Percentiles rank a stretch among this genome's conserved stretches.
These are phyloP conservation scores for Thecocarcelia acutangulata DNA, from an alignment of 2,888 invertebrate species.

Conservation along the genomic window DNA sequence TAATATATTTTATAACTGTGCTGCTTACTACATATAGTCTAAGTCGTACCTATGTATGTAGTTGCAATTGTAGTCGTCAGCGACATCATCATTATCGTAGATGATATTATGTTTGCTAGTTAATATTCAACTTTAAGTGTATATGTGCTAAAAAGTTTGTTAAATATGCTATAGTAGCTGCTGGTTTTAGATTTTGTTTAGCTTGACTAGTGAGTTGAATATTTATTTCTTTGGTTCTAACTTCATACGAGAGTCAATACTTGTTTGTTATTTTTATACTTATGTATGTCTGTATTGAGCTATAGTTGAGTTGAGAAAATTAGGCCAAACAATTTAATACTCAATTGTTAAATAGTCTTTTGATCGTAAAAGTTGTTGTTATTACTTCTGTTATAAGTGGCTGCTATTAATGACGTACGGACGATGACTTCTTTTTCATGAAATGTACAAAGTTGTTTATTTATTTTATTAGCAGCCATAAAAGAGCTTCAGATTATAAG, in stretches of 20 bases:
- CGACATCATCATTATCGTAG: conserved; percentile 36
- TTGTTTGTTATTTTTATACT: neutral
- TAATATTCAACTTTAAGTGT: neutral
- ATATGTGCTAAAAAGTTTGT: conserved; percentile 49
- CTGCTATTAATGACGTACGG: conserved; percentile 16
- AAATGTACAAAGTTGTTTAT: conserved; percentile 42
- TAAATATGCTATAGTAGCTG: conserved; percentile 51
- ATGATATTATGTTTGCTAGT: conserved; percentile 33
- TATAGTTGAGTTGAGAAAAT: conserved; percentile 60
- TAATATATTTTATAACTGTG: conserved; percentile 33
- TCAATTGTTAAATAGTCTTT: conserved; percentile 51
- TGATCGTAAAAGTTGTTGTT: neutral
- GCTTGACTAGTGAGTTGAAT: conserved; percentile 3
- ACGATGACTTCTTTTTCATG: neutral
- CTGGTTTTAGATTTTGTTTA: conserved; percentile 54
- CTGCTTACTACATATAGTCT: too few relatives aligned
- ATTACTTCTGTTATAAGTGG: too few relatives aligned
- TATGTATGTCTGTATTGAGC: neutral
- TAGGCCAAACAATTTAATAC: conserved; percentile 67
- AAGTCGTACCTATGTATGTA: conserved; percentile 39
- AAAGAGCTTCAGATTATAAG: conserved; percentile 23
- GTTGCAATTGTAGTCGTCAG: conserved; percentile 40
- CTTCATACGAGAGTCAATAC: conserved; percentile 3
- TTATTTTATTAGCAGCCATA: conserved; percentile 56
- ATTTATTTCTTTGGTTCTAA: conserved; percentile 21